Conservation (phyloP, 2,113 vertebrate genomes). For the Sinocyclocheilus rhinocerous region DNA sequence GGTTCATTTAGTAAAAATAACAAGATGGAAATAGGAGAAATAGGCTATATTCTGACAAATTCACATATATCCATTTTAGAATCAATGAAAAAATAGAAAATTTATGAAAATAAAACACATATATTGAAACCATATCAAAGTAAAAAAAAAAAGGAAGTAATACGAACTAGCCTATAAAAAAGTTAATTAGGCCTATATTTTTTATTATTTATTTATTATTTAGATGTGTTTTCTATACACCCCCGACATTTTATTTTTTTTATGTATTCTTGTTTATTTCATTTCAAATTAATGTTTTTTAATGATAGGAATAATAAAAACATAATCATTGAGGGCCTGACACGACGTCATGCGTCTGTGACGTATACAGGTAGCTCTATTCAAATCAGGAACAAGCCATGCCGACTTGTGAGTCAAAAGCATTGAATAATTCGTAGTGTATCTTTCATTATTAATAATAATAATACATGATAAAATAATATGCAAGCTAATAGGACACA, state of each 20-base stretch:
- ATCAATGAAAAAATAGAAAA: neutral
- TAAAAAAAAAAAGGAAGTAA: neutral
- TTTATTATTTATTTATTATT: neutral
- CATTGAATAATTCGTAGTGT: neutral
- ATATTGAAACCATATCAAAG: neutral
- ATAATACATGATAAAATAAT: neutral
- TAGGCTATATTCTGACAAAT: neutral
- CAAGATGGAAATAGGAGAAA: neutral
- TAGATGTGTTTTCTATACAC: neutral
- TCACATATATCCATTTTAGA: neutral
- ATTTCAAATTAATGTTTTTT: neutral
- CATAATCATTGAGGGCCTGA: neutral
- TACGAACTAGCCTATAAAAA: neutral
- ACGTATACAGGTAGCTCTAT: neutral
- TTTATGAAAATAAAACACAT: neutral
- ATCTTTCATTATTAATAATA: neutral
- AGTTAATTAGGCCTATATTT: neutral
- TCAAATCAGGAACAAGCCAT: constrained; percentile 43
- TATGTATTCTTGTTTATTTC: neutral
- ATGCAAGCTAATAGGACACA: neutral
- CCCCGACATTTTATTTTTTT: neutral
- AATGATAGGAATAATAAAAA: neutral
- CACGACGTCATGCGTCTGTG: neutral
- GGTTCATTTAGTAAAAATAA: neutral
- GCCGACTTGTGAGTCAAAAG: neutral